Evolutionary conservation across 2,113 vertebrate genomes (phyloP).

Genomic region (Thinocorus orbignyianus): DNA sequence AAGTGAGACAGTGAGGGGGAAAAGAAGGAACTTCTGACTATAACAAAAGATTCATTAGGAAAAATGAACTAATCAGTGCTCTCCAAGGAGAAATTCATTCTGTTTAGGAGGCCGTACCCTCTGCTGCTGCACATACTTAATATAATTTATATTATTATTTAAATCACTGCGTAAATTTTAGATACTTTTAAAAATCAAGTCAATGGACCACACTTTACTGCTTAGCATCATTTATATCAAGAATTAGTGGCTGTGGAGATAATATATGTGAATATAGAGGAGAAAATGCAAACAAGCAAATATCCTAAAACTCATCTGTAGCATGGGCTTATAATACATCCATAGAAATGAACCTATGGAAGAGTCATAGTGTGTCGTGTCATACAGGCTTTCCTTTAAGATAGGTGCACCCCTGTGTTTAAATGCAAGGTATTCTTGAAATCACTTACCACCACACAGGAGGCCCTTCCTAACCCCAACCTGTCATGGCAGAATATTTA

Average conservation of each 20-base stretch:
- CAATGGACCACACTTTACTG: conserved; percentile 73
- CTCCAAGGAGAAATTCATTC: conserved; percentile 70
- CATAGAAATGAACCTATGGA: conserved; percentile 1
- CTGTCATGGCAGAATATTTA: background rate
- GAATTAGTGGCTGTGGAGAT: conserved; percentile 66
- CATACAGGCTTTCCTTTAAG: background rate
- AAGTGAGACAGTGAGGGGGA: conserved; percentile 43
- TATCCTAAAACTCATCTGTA: conserved; percentile 33
- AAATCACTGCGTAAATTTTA: conserved; percentile 72
- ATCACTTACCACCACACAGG: background rate
- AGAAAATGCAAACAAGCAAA: conserved; percentile 64
- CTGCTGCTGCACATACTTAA: conserved; percentile 64
- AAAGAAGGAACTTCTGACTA: conserved; percentile 59
- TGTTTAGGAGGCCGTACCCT: conserved; percentile 64
- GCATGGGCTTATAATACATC: background rate
- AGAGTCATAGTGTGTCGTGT: background rate
- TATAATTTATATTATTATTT: conserved; percentile 76
- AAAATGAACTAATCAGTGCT: conserved; percentile 70
- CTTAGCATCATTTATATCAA: conserved; percentile 71
- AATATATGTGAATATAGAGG: conserved; percentile 58
- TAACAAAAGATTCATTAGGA: conserved; percentile 72
- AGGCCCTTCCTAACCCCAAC: background rate
- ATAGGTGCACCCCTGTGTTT: background rate
- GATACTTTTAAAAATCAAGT: conserved; percentile 71
- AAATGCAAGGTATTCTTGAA: background rate